These are phyloP conservation scores for Coelopa frigida DNA, from an alignment of 1,140 invertebrate species.

Conservation along the genomic window DNA sequence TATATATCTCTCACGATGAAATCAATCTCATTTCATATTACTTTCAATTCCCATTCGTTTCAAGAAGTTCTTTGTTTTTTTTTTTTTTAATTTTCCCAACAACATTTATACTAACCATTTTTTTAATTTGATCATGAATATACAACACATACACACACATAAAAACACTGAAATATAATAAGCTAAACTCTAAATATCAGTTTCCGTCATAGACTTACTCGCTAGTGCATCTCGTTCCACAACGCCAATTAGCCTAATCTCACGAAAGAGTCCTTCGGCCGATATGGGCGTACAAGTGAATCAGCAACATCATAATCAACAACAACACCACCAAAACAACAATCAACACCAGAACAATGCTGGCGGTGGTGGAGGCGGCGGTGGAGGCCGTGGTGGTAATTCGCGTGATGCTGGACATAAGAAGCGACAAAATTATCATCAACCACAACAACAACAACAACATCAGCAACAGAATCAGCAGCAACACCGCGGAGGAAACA, in stretches of 20 bases:
- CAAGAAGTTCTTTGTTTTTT: background rate
- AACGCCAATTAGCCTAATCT: constrained; percentile 61
- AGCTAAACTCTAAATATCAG: constrained; percentile 10
- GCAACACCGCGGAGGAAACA: constrained; percentile 24
- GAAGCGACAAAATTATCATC: constrained; percentile 41
- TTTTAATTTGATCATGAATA: constrained; percentile 8
- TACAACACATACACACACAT: background rate
- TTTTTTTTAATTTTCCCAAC: background rate
- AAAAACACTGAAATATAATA: background rate
- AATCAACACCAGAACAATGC: constrained; percentile 27
- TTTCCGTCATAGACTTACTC: constrained; percentile 68
- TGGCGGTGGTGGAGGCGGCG: constrained; percentile 30
- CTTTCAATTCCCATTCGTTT: too few species aligned
- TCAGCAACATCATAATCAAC: constrained; percentile 18
- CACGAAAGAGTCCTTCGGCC: constrained; percentile 70
- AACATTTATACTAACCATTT: background rate
- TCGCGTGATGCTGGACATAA: constrained; percentile 41
- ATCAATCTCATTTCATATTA: too few species aligned
- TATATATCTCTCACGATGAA: too few species aligned
- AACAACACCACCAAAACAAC: constrained; percentile 12
- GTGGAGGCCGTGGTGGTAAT: constrained; percentile 32
- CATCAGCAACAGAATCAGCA: constrained; percentile 28
- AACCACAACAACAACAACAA: constrained; percentile 20
- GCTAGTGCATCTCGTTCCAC: constrained; percentile 64
- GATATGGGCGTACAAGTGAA: constrained; percentile 68